Evolutionary conservation across 64 coral and sea anemone species (phyloP).

Genomic region (Astreopora myriophthalma): DNA sequence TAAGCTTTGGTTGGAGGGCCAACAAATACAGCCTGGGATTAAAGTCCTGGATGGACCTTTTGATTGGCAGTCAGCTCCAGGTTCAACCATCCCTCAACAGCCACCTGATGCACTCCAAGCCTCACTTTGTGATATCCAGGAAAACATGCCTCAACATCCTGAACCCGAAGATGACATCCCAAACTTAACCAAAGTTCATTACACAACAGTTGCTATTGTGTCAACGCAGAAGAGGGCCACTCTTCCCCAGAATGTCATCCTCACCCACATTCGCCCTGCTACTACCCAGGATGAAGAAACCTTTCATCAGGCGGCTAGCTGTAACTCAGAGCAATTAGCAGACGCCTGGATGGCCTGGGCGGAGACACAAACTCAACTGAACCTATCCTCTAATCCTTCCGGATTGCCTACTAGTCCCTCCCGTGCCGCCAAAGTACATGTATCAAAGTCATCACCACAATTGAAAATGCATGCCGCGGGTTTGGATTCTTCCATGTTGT

Average conservation of each 20-base stretch:
- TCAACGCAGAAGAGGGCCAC: not conserved
- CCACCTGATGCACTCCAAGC: not conserved
- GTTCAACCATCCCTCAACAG: not conserved
- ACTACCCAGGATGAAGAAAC: not conserved
- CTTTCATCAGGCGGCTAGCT: not conserved
- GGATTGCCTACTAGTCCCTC: too few species aligned
- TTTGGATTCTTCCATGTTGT: not conserved
- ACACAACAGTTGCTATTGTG: not conserved
- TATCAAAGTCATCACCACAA: not conserved
- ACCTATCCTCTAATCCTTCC: too few species aligned
- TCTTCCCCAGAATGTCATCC: not conserved
- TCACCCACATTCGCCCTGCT: not conserved
- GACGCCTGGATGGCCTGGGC: not conserved
- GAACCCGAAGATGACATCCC: too few species aligned
- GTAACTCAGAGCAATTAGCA: not conserved
- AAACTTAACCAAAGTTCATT: not conserved
- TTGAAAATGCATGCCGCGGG: not conserved
- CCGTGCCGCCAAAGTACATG: not conserved
- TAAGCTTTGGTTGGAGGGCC: slow-evolving; percentile 3
- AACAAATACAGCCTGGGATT: slow-evolving; percentile 32
- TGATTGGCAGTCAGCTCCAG: too few species aligned
- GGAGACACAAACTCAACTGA: not conserved
- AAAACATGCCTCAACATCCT: not conserved
- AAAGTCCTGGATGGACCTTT: slow-evolving; percentile 45
- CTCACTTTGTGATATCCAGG: not conserved